phyloP scores from a whole-genome alignment of 2,797 vertebrate species.

The Falco biarmicus region DNA sequence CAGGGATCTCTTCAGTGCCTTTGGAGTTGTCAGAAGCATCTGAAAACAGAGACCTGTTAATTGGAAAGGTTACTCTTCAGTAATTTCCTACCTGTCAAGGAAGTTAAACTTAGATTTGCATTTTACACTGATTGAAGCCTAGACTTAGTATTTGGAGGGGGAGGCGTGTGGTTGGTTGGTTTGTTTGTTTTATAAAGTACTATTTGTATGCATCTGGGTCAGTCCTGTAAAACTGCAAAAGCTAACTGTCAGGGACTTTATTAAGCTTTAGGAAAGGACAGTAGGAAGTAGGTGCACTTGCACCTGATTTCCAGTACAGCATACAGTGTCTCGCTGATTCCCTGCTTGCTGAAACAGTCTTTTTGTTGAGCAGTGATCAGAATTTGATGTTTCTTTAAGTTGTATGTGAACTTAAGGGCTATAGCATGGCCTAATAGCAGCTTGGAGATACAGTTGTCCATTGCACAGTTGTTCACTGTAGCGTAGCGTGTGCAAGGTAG shows the following conservation, averaged over 20 bases:
- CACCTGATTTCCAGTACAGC: not conserved
- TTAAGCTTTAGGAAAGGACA: not conserved
- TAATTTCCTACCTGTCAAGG: not conserved
- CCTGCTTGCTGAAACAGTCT: not conserved
- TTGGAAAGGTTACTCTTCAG: conserved; percentile 63
- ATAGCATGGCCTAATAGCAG: not conserved
- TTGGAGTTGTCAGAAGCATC: not conserved
- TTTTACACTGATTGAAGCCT: not conserved
- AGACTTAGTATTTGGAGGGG: not conserved
- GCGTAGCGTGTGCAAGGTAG: not conserved
- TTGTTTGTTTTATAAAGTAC: not conserved
- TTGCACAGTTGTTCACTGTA: not conserved
- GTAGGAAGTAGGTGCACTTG: not conserved
- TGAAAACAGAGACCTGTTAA: not conserved
- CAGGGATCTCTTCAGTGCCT: not conserved
- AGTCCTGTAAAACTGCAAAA: not conserved
- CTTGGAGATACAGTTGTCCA: not conserved
- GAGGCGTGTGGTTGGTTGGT: not conserved
- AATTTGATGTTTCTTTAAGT: not conserved
- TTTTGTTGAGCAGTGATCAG: not conserved
- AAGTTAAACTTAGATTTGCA: not conserved
- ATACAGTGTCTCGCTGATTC: not conserved
- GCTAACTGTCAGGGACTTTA: not conserved
- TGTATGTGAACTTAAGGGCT: not conserved
- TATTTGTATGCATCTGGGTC: not conserved